phyloP scores from a whole-genome alignment of 2,113 vertebrate species.

The Origma solitaria region DNA sequence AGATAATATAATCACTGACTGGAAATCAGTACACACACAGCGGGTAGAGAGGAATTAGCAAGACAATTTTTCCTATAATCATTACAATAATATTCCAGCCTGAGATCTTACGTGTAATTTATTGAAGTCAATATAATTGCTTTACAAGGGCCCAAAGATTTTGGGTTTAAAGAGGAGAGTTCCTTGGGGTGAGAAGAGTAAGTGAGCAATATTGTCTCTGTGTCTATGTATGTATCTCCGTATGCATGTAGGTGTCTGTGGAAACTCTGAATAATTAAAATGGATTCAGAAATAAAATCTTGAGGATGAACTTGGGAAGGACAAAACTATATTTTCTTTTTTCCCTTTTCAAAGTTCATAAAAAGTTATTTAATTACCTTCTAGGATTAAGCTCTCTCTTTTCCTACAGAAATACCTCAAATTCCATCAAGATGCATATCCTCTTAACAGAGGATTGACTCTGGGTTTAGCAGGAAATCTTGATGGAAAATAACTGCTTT shows the following conservation, averaged over 20 bases:
- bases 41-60: neutral
- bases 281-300: neutral
- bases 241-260: accelerated
- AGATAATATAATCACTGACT: neutral
- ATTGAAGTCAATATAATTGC: neutral
- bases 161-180: neutral
- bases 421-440: neutral
- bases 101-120: neutral
- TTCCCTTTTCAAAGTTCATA: neutral
- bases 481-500: neutral
- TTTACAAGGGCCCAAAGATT: neutral
- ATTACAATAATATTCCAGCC: neutral
- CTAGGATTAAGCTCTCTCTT: neutral
- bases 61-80: neutral
- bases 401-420: neutral
- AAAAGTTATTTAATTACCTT: neutral
- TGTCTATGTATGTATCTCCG: accelerated
- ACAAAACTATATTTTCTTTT: neutral
- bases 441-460: neutral
- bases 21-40: neutral
- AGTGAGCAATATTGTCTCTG: neutral
- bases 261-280: neutral
- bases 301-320: neutral
- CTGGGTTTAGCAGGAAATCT: neutral
- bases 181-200: neutral